These are phyloP conservation scores for Turdus rufiventris DNA, from an alignment of 2,113 vertebrate genomes.

Conservation along the genomic window DNA sequence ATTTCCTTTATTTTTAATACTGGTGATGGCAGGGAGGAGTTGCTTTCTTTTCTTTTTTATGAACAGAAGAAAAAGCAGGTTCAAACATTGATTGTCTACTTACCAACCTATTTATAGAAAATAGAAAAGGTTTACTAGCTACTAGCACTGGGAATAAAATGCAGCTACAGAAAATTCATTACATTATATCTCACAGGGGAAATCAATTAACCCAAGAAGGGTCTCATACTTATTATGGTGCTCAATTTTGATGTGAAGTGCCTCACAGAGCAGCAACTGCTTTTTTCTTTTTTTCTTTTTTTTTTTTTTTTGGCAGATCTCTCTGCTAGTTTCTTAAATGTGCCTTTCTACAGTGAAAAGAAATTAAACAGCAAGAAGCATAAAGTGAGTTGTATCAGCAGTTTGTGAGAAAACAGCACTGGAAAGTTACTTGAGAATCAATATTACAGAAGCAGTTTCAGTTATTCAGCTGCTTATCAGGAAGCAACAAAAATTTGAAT, in stretches of 20 bases:
- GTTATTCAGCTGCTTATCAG: background rate
- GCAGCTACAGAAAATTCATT: background rate
- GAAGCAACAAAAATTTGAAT: background rate
- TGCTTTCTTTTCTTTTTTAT: background rate
- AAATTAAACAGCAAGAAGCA: constrained; percentile 4
- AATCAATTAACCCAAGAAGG: background rate
- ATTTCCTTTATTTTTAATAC: background rate
- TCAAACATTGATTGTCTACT: background rate
- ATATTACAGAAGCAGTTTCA: background rate
- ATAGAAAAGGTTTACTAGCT: background rate
- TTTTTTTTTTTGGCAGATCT: background rate
- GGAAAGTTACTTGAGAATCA: background rate
- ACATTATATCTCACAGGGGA: background rate
- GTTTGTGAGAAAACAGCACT: background rate
- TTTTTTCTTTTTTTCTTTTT: background rate
- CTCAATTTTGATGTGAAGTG: background rate
- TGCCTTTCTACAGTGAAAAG: background rate
- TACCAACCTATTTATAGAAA: background rate
- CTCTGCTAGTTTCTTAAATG: background rate
- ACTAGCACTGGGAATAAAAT: background rate
- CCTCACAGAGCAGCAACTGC: background rate
- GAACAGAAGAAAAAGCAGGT: background rate
- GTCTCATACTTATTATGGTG: background rate
- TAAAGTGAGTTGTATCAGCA: background rate
- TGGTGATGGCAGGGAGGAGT: background rate